Base-by-base conservation (phyloP, 2,888 invertebrate species). In the Drosophila anomelani region DNA sequence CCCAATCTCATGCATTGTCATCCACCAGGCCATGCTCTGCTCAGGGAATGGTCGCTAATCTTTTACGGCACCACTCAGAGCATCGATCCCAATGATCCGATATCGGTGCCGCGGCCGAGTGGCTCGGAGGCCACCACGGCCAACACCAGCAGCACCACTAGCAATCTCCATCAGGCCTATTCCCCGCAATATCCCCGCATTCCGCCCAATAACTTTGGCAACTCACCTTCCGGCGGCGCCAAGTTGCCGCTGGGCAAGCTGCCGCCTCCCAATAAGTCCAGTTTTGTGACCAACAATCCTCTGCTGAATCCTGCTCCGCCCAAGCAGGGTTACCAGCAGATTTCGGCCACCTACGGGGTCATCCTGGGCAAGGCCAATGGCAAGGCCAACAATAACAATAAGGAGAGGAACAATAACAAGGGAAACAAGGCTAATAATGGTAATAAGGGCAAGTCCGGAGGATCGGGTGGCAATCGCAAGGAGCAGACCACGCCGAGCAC, bases 21-120 rank as follows among this genome's bases (percentile, higher is more conserved):
- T 62, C 38, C 70, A 60, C 47, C 59, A 97, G 97, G 97, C 93
- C 95, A 97, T 92, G 97, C 97, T 72, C 95, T 96, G 78, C 94
- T 98, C 87, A 96, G 97, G 93, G 97, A 97, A 92, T 98, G 98
- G 98, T 96, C 97, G 75, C 94, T 98, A 92, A 96, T 97, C 91
- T 95, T 98, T 92, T 97, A 98, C 93, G 98, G 98, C 85, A 98
- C 98, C 69, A 95, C 91, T 38, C 93, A 93, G 75, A 93, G 94
- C 67, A 94, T 94, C 58, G 93, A 94, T 90, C 94, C 94, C 92
- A 94, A 94, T 88, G 95, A 95, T 91, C 94, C 94, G 20, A 93
- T 94, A 82, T 94, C 94, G 60, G 89, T 85, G 70, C 89, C 91
- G 54, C 90, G 89, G 29, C 76, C 88, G 4, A 81, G 79, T 79